Evolutionary conservation across 2,797 vertebrate species (phyloP).

Genomic region (Sebastes vulpes): DNA sequence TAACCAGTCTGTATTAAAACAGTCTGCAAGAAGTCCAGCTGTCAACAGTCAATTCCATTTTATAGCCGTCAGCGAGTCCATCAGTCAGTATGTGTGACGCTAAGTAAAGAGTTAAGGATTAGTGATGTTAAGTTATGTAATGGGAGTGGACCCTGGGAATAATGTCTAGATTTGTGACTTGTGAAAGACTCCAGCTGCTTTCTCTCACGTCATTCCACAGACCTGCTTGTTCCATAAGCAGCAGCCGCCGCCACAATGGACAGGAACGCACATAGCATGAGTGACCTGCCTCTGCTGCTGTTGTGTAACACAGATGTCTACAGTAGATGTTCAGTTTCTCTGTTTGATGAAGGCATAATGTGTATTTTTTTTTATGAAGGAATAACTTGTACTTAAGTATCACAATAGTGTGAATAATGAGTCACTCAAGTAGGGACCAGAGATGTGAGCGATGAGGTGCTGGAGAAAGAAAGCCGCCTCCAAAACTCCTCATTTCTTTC

Average conservation of each 20-base stretch:
- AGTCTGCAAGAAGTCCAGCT: conserved; percentile 6
- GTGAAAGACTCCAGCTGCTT: conserved; percentile 64
- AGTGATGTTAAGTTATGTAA: conserved; percentile 54
- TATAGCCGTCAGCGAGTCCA: conserved; percentile 6
- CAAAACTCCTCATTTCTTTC: not conserved
- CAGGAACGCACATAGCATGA: conserved; percentile 23
- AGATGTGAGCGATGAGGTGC: not conserved
- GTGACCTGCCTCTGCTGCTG: conserved; percentile 37
- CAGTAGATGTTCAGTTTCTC: not conserved
- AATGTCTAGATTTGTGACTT: conserved; percentile 63
- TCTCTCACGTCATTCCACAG: conserved; percentile 51
- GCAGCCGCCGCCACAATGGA: conserved; percentile 29
- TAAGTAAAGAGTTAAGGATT: conserved; percentile 48
- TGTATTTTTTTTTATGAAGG: not conserved
- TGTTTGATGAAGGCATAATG: not conserved
- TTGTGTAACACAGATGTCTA: conserved; percentile 2
- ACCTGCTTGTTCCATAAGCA: conserved; percentile 57
- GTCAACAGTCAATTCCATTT: conserved; percentile 33
- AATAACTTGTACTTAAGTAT: not conserved
- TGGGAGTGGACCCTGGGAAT: conserved; percentile 46
- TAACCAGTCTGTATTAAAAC: conserved; percentile 25
- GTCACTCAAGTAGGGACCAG: not conserved
- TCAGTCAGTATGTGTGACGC: conserved; percentile 5
- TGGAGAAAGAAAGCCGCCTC: not conserved
- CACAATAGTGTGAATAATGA: not conserved